Percentiles rank a stretch among this genome's conserved stretches.
phyloP scores from a whole-genome alignment of 1,140 invertebrate species.

The Marisa cornuarietis region DNA sequence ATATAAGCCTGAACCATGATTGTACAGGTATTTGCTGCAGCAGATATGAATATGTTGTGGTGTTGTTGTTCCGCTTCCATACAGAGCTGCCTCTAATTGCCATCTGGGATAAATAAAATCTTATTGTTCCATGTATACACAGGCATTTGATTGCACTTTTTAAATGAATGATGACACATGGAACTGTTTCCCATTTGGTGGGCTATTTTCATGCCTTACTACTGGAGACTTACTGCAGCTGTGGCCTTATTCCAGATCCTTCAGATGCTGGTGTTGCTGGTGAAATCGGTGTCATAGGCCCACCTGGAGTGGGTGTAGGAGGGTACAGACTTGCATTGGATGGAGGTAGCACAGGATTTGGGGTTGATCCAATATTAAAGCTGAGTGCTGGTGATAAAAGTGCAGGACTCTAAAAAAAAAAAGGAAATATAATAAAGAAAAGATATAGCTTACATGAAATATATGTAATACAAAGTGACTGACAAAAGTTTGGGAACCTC shows the following conservation, averaged over 20 bases:
- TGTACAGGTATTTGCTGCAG: too few relatives aligned
- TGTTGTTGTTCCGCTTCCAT: too few relatives aligned
- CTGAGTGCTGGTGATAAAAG: constrained; percentile 53
- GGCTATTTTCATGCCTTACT: too few relatives aligned
- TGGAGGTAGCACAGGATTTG: constrained; percentile 55
- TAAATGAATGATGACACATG: too few relatives aligned
- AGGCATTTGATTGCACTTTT: too few relatives aligned
- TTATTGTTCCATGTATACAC: too few relatives aligned
- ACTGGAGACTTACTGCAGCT: constrained; percentile 80
- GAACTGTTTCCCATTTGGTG: too few relatives aligned
- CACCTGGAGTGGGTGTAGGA: constrained; percentile 47
- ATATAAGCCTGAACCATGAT: too few relatives aligned
- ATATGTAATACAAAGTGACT: neutral
- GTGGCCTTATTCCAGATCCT: constrained; percentile 92
- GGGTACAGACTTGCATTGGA: constrained; percentile 59
- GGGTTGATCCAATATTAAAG: constrained; percentile 49
- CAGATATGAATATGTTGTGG: too few relatives aligned
- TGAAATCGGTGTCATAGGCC: constrained; percentile 79
- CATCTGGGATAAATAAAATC: too few relatives aligned
- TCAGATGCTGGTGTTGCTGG: constrained; percentile 94
- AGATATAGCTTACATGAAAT: neutral
- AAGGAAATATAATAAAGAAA: neutral
- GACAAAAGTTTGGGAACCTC: too few relatives aligned
- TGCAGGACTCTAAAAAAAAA: constrained; percentile 47
- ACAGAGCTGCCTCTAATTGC: too few relatives aligned